Evolutionary conservation across 2,113 vertebrate genomes (phyloP).

Genomic region (Cheirogaleus medius): DNA sequence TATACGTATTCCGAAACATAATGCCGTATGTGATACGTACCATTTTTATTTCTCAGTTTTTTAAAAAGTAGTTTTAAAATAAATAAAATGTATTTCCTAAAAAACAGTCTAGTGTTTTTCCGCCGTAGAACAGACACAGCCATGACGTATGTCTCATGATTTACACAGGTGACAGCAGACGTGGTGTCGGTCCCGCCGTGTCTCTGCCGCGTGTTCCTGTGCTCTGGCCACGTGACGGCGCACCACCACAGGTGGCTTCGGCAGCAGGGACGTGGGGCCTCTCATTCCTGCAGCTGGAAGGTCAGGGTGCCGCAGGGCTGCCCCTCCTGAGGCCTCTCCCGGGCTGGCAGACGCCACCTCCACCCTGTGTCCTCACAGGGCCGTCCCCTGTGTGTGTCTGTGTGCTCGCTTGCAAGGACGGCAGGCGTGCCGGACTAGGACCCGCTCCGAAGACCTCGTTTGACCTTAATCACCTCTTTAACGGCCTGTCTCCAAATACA

Average conservation of each 20-base stretch:
- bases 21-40: too few species aligned
- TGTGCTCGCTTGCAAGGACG: not conserved
- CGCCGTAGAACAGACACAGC: not conserved
- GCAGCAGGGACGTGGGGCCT: not conserved
- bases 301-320: fast-evolving
- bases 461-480: not conserved
- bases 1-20: too few species aligned
- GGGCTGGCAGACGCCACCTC: fast-evolving
- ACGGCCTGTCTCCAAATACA: not conserved
- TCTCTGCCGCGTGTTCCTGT: fast-evolving
- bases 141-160: fast-evolving
- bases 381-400: not conserved
- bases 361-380: not conserved
- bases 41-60: too few species aligned
- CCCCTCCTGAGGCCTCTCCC: not conserved
- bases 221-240: not conserved
- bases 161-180: fast-evolving
- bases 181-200: fast-evolving
- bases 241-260: not conserved
- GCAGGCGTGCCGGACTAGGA: fast-evolving
- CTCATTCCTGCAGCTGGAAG: too few species aligned
- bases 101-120: not conserved
- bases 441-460: not conserved
- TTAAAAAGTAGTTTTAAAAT: too few species aligned
- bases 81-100: too few species aligned